Percentiles rank a stretch among this genome's conserved stretches.
These are phyloP conservation scores for Ischnus inquisitorius DNA, from an alignment of 2,888 invertebrate genomes.

Conservation along the genomic window DNA sequence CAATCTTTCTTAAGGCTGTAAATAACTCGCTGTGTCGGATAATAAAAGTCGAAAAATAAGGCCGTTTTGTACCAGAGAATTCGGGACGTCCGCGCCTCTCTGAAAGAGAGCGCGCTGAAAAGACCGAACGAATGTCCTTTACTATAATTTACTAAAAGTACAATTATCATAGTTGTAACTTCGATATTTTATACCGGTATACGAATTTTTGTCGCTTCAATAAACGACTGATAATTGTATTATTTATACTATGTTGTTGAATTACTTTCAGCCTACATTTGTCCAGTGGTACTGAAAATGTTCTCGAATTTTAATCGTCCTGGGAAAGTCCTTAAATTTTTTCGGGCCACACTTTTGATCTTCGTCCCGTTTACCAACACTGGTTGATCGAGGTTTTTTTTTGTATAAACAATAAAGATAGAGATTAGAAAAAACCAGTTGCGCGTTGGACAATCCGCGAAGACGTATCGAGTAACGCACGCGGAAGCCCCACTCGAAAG, in stretches of 20 bases:
- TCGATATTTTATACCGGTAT: constrained; percentile 17
- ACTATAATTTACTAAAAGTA: constrained; percentile 23
- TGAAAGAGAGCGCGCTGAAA: background rate
- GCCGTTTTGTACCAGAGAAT: background rate
- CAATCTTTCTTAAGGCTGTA: background rate
- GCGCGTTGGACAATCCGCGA: background rate
- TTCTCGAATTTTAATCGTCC: too few relatives aligned
- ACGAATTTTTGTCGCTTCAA: background rate
- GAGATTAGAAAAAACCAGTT: background rate
- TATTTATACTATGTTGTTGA: background rate
- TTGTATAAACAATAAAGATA: background rate
- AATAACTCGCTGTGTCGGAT: constrained; percentile 34
- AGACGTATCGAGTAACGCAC: constrained; percentile 42
- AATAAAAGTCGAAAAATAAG: background rate
- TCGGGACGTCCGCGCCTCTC: background rate
- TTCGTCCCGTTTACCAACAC: too few relatives aligned
- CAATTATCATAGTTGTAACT: constrained; percentile 7
- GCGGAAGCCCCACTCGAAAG: constrained; percentile 19
- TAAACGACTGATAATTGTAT: background rate
- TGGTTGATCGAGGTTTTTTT: background rate
- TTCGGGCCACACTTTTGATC: too few relatives aligned
- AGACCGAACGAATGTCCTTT: background rate
- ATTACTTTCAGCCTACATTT: background rate
- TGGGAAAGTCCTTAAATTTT: too few relatives aligned
- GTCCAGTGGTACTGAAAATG: too few relatives aligned